Percentiles rank a stretch among this genome's conserved stretches.
phyloP scores from a whole-genome alignment of 2,113 vertebrate species.

The Xyliphius kryptos region DNA sequence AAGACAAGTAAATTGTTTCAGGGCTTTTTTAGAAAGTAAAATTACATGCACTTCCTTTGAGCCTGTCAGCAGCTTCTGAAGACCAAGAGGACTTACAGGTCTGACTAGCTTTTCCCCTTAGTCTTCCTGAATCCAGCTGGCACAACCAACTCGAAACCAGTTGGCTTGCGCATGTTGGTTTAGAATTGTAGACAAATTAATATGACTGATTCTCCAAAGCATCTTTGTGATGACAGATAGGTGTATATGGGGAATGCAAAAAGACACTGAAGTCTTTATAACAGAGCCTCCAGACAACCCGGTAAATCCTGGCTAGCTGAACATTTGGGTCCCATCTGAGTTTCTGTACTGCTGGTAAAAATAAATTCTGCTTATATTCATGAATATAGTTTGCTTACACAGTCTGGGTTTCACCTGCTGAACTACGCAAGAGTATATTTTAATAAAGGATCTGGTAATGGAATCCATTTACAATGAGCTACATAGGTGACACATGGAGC shows the following conservation, averaged over 20 bases:
- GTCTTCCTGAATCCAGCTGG: slow-evolving; percentile 34
- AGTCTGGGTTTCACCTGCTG: slow-evolving; percentile 12
- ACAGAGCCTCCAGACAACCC: slow-evolving; percentile 11
- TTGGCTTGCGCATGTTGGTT: neutral
- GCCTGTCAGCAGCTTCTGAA: slow-evolving; percentile 31
- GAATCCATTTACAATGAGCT: no score
- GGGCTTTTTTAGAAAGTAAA: slow-evolving; percentile 11
- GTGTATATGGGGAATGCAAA: neutral
- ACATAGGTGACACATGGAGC: neutral
- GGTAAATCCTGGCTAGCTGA: slow-evolving; percentile 6
- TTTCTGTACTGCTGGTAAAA: slow-evolving; percentile 16
- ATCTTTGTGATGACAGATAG: slow-evolving; percentile 4
- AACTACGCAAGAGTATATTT: slow-evolving; percentile 9
- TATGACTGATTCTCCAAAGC: slow-evolving; percentile 8
- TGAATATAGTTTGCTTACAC: slow-evolving; percentile 31
- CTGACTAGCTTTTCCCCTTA: slow-evolving; percentile 38
- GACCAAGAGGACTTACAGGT: slow-evolving; percentile 10
- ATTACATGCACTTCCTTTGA: slow-evolving; percentile 29
- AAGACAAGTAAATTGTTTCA: slow-evolving; percentile 31
- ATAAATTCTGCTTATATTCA: slow-evolving; percentile 17
- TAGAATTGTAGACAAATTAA: slow-evolving; percentile 25
- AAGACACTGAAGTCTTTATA: slow-evolving; percentile 19
- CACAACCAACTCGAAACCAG: neutral
- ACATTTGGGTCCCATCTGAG: slow-evolving; percentile 10
- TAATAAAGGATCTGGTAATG: slow-evolving; percentile 15